Evolutionary conservation across 2,113 vertebrate genomes (phyloP), one percentile per base, ranked within the genome.

Genomic region (Burhinus oedicnemus): DNA sequence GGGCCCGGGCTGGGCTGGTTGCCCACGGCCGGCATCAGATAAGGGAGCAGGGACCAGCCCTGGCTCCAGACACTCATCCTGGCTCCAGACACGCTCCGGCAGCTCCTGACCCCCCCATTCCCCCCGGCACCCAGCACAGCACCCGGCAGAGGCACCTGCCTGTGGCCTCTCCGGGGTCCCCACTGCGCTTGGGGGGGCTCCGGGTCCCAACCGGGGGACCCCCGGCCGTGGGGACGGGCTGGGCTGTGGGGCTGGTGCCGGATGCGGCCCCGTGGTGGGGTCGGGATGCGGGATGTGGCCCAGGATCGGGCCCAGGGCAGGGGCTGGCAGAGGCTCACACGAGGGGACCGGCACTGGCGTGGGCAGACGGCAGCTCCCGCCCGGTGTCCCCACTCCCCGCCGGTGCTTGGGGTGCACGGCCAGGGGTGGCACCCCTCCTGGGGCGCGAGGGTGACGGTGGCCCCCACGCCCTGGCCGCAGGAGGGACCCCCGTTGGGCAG

Each of bases 391-490:
- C 40, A 11, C 8, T 3, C 36, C 25, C 36, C 2, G 7, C 11
- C 3, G 29, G 13, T 15, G 19, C 64, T 32, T 32, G 42, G 64
- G 64, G 26, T 22, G 29, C 64, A 22, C 20, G 14, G 64, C 29
- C 1, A 7, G 42, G 13, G 21, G 30, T 23, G 6, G 10, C 40
- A 34, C 42, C 14, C 64, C 29, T 6, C 20, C 64, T 11, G 16
- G 42, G 40, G 29, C 3, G 9, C 19, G 36, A 29, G 26, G 64
- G 64, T 29, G 61, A 19, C 11, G 18, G 30, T n/a, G 45, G 32
- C 23, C 32, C 66, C 42, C 10, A n/a, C 4, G 1, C 4, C 17
- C 47, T 2, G 3, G 34, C 45, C 3, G 23, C 25, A n/a, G n/a
- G n/a, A n/a, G n/a, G n/a, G n/a, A 40, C 8, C 40, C 40, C 40